These are phyloP conservation scores for Odontesthes bonariensis DNA, from an alignment of 2,113 vertebrate species.

Conservation along the genomic window DNA sequence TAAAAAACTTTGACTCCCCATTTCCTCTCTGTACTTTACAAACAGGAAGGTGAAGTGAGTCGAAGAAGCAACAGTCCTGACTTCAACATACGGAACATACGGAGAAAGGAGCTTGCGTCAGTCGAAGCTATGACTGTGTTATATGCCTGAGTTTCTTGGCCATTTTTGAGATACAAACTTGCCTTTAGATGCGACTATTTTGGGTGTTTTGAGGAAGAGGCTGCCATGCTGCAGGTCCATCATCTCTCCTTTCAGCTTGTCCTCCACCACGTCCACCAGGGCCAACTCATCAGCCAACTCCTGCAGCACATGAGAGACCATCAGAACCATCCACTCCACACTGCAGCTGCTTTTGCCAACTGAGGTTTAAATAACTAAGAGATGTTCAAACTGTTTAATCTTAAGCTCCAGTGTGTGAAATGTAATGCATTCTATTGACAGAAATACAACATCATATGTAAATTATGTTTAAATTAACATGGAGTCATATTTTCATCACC, in stretches of 20 bases:
- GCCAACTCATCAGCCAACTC: constrained; percentile 93
- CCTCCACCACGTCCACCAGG: constrained; percentile 96
- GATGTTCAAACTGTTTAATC: not conserved
- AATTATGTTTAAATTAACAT: not conserved
- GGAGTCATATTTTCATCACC: no score
- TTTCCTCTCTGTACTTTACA: not conserved
- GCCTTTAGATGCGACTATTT: constrained; percentile 95
- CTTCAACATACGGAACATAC: no score
- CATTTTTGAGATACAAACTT: constrained; percentile 16
- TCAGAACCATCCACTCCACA: not conserved
- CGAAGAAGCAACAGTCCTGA: not conserved
- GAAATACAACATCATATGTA: not conserved
- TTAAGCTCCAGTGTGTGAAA: not conserved
- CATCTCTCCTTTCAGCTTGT: constrained; percentile 97
- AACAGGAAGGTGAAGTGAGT: not conserved
- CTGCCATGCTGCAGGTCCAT: constrained; percentile 97
- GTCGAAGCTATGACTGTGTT: not conserved
- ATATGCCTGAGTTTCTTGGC: not conserved
- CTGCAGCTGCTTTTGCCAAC: not conserved
- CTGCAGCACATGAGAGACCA: constrained; percentile 70
- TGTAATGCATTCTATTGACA: not conserved
- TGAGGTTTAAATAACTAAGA: not conserved
- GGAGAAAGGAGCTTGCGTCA: no score
- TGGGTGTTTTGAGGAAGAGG: constrained; percentile 93
- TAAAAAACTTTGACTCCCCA: not conserved